Conservation (phyloP, 2,113 vertebrate genomes). For the Procavia capensis region DNA sequence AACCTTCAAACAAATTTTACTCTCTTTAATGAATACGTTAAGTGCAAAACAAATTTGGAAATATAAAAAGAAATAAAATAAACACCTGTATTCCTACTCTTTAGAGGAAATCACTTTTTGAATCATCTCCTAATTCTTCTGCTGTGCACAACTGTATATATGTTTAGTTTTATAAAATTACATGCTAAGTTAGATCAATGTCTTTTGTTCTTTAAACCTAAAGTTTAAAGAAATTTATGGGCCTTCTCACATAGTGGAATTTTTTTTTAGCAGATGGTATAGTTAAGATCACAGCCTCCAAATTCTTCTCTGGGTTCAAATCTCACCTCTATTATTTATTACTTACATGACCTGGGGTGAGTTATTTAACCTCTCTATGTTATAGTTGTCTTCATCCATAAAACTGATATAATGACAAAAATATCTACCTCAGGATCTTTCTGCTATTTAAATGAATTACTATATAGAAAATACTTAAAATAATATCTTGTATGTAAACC, state of each 20-base stretch:
- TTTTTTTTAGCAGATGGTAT: neutral
- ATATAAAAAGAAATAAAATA: neutral
- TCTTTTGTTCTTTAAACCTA: neutral
- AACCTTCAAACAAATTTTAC: neutral
- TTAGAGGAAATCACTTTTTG: neutral
- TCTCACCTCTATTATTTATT: neutral
- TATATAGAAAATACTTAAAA: neutral
- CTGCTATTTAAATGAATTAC: neutral
- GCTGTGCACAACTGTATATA: neutral
- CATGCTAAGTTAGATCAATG: neutral
- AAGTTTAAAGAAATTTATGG: neutral
- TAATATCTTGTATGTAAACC: neutral
- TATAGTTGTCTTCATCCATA: neutral
- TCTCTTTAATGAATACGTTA: neutral
- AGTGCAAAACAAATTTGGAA: conserved; percentile 20
- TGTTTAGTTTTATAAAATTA: neutral
- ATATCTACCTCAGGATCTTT: neutral
- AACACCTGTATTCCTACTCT: neutral
- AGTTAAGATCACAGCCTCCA: neutral
- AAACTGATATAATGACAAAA: neutral
- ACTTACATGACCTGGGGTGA: neutral
- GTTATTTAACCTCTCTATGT: neutral
- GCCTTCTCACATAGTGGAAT: neutral
- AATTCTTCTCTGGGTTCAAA: neutral
- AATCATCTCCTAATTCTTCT: neutral